Percentiles rank a stretch among this genome's conserved stretches.
Evolutionary conservation across 2,888 invertebrate species (phyloP).

Genomic region (Trissoscelio sp.): DNA sequence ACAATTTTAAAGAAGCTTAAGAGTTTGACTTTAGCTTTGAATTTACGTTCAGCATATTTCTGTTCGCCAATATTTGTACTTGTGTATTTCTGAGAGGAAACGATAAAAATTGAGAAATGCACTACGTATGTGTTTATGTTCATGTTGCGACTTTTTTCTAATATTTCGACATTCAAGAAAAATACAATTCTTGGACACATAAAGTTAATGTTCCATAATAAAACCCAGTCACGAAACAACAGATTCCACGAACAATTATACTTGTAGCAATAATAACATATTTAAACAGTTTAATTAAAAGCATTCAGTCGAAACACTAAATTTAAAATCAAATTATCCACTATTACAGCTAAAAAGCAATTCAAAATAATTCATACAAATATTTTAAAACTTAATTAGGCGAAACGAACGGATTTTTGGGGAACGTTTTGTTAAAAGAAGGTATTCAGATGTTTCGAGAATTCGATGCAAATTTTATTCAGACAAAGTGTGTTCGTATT

Average conservation of each 20-base stretch:
- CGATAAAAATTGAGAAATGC: slow-evolving; percentile 22
- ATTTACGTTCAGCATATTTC: slow-evolving; percentile 1
- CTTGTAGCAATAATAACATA: too few relatives aligned
- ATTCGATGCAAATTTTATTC: slow-evolving; percentile 60
- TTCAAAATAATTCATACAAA: slow-evolving; percentile 34
- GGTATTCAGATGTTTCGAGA: slow-evolving; percentile 34
- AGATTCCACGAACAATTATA: neutral
- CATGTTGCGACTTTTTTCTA: slow-evolving; percentile 8
- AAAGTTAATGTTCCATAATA: neutral
- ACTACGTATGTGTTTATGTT: neutral
- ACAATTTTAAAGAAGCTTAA: neutral
- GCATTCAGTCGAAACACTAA: too few relatives aligned
- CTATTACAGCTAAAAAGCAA: neutral
- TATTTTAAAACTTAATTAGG: slow-evolving; percentile 52
- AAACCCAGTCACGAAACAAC: neutral
- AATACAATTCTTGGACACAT: neutral
- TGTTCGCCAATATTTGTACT: slow-evolving; percentile 24
- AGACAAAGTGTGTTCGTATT: slow-evolving; percentile 55
- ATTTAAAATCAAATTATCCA: neutral
- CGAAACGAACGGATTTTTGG: slow-evolving; percentile 23
- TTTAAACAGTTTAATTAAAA: too few relatives aligned
- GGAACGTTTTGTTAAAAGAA: slow-evolving; percentile 33
- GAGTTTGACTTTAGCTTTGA: slow-evolving; percentile 14
- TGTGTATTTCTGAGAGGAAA: slow-evolving; percentile 7
- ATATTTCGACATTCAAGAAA: neutral